Conservation (phyloP, 2,888 invertebrate genomes). For the Caenorhabditis sulstoni region DNA sequence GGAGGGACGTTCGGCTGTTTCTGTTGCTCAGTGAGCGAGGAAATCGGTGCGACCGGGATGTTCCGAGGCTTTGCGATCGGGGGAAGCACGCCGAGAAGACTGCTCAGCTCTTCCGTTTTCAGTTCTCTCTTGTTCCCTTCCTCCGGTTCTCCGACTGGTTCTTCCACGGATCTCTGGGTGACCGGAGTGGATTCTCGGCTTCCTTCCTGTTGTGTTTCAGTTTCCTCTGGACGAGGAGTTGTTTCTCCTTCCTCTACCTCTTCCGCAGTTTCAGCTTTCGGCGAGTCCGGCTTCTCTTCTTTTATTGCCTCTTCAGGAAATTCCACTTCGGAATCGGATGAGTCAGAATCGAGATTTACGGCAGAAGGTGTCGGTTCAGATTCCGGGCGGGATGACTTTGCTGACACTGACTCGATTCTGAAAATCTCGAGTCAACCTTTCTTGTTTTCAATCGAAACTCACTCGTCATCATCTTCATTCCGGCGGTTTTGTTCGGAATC, state of each 20-base stretch:
- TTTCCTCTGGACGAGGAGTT: background rate
- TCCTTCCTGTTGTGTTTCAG: conserved; percentile 5
- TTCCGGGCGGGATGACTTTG: conserved; percentile 39
- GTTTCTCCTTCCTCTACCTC: conserved; percentile 1
- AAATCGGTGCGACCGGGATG: conserved; percentile 25
- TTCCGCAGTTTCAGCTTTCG: background rate
- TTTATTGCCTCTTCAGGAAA: background rate
- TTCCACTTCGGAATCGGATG: background rate
- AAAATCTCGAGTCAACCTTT: conserved; percentile 2
- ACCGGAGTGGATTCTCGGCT: conserved; percentile 17
- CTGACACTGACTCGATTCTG: conserved; percentile 56
- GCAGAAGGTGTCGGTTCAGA: background rate
- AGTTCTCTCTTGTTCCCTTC: conserved; percentile 1
- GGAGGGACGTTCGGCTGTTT: background rate
- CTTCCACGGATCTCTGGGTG: conserved; percentile 26
- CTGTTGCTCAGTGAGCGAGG: conserved; percentile 17
- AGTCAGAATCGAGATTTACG: background rate
- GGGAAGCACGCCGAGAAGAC: conserved; percentile 56
- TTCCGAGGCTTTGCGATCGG: conserved; percentile 64
- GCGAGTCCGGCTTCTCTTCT: background rate
- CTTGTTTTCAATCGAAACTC: background rate
- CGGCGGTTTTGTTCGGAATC: conserved; percentile 16
- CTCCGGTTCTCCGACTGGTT: conserved; percentile 5
- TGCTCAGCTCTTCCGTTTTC: conserved; percentile 28
- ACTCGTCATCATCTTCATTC: conserved; percentile 41